Evolutionary conservation across 2,113 vertebrate species (phyloP).

Genomic region (Hippopotamus amphibius): DNA sequence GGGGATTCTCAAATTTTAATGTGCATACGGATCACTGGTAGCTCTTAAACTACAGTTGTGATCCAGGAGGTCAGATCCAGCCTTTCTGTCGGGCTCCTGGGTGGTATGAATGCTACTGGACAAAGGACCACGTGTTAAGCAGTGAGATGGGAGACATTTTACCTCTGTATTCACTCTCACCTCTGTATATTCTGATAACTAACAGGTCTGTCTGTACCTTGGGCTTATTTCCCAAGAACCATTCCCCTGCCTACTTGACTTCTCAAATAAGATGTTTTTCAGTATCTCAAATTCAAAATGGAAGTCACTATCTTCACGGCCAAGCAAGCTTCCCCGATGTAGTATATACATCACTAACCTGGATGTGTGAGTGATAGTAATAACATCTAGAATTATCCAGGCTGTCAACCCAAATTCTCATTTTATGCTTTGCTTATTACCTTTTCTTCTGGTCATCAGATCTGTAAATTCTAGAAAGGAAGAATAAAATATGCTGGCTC

Average conservation of each 20-base stretch:
- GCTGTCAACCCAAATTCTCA: not conserved
- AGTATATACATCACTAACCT: too few relatives aligned
- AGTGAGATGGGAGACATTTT: not conserved
- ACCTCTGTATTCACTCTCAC: not conserved
- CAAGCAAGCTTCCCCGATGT: not conserved
- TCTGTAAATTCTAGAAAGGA: not conserved
- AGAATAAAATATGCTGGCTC: not conserved
- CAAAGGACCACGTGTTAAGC: not conserved
- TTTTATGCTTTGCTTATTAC: not conserved
- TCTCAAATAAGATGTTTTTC: not conserved
- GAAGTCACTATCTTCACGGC: not conserved
- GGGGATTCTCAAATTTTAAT: not conserved
- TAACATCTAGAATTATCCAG: not conserved
- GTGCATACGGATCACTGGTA: not conserved
- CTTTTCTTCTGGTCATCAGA: not conserved
- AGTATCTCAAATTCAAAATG: not conserved
- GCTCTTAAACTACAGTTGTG: not conserved
- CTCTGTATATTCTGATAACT: not conserved
- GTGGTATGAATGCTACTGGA: not conserved
- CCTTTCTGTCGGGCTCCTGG: not conserved
- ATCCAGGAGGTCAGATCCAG: not conserved
- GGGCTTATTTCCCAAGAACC: not conserved
- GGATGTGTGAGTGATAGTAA: accelerated
- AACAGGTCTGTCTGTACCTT: not conserved
- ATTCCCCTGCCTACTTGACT: not conserved